These are phyloP conservation scores for Euspilapteryx auroguttella DNA, from an alignment of 2,888 invertebrate species.

Conservation along the genomic window DNA sequence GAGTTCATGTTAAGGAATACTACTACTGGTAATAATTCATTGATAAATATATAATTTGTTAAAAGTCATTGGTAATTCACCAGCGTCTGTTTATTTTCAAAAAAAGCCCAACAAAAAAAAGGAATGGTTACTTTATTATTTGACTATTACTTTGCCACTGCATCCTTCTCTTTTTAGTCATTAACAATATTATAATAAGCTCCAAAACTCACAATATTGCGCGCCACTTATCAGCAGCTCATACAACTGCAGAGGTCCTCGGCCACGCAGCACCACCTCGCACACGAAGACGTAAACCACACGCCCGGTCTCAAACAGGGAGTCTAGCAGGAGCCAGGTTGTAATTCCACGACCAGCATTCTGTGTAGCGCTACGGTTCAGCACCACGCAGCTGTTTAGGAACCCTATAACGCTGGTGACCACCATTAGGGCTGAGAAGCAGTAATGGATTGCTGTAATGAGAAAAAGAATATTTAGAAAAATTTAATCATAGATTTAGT, in stretches of 20 bases:
- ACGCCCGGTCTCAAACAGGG: conserved; percentile 40
- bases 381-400: conserved; percentile 34
- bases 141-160: too few relatives aligned
- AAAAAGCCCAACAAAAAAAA: too few relatives aligned
- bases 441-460: conserved; percentile 33
- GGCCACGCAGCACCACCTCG: conserved; percentile 32
- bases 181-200: too few relatives aligned
- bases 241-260: conserved; percentile 29
- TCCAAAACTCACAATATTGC: conserved; percentile 42
- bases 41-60: too few relatives aligned
- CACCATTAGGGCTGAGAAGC: conserved; percentile 34
- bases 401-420: conserved; percentile 34
- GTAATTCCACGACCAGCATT: conserved; percentile 33
- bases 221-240: conserved; percentile 35
- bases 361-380: conserved; percentile 22
- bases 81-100: too few relatives aligned
- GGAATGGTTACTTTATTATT: too few relatives aligned
- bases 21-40: too few relatives aligned
- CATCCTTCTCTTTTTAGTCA: too few relatives aligned
- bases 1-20: too few relatives aligned
- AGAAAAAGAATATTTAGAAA: too few relatives aligned
- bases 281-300: conserved; percentile 41
- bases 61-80: too few relatives aligned
- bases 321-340: conserved; percentile 40
- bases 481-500: too few relatives aligned